Evolutionary conservation across 2,797 vertebrate species (phyloP).

Genomic region (Scleropages formosus): DNA sequence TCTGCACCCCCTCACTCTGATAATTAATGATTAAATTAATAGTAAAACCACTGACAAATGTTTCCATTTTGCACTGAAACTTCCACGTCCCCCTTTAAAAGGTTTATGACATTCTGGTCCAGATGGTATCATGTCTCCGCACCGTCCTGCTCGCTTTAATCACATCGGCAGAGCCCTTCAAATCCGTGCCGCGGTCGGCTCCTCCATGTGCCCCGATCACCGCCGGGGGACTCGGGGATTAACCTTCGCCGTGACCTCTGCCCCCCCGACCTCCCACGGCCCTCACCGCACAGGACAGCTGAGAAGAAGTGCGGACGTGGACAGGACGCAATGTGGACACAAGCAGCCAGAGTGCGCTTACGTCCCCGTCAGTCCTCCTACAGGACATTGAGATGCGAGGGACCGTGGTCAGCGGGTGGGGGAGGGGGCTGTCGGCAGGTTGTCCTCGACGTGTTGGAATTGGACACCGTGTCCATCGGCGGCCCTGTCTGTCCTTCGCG

Average conservation of each 20-base stretch:
- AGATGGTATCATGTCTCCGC: constrained; percentile 17
- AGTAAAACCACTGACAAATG: constrained; percentile 6
- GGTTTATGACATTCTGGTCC: constrained; percentile 21
- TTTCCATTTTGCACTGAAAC: background rate
- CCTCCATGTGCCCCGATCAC: constrained; percentile 13
- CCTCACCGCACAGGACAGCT: no score
- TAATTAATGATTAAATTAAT: no score
- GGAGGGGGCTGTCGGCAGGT: no score
- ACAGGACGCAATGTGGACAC: no score
- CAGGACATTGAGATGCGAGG: no score
- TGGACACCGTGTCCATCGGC: no score
- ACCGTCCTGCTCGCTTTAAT: constrained; percentile 23
- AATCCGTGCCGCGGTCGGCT: constrained; percentile 10
- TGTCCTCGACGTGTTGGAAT: no score
- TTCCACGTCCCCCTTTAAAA: background rate
- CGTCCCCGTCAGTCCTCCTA: no score
- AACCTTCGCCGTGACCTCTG: background rate
- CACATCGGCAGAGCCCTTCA: constrained; percentile 16
- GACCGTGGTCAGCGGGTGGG: no score
- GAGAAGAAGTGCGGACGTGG: no score
- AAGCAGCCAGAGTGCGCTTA: no score
- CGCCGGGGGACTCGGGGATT: constrained; percentile 1
- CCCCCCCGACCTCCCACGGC: background rate
- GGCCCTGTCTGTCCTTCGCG: constrained; percentile 19
- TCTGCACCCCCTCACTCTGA: no score